A percentile compares a stretch with the other conserved stretches of the same genome.
phyloP scores from a whole-genome alignment of 2,888 invertebrate species.

The Ctenicera cuprea region DNA sequence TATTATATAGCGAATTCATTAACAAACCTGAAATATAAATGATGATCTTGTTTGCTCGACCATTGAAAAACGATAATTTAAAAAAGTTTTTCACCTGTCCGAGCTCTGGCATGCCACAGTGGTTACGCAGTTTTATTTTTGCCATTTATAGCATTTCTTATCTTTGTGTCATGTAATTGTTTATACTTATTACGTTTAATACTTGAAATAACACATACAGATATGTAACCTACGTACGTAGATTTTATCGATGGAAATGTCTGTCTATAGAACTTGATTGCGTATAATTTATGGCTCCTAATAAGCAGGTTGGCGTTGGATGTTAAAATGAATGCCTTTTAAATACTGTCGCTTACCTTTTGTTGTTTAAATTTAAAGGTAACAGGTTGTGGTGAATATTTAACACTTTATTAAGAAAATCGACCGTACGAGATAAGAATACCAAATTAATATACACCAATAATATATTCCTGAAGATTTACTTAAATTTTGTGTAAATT shows the following conservation, averaged over 20 bases:
- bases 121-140: neutral
- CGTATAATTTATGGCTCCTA: slow-evolving; percentile 46
- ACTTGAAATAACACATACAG: slow-evolving; percentile 13
- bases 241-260: slow-evolving; percentile 32
- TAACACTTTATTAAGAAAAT: slow-evolving; percentile 32
- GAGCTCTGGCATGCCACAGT: neutral
- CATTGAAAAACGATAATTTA: neutral
- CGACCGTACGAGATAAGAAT: neutral
- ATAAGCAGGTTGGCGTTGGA: slow-evolving; percentile 47
- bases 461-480: too few relatives aligned
- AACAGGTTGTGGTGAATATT: slow-evolving; percentile 3
- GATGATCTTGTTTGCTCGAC: neutral
- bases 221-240: slow-evolving; percentile 25
- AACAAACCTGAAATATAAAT: neutral
- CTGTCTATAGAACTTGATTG: slow-evolving; percentile 41
- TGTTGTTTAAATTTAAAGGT: slow-evolving; percentile 29
- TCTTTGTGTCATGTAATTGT: too few relatives aligned
- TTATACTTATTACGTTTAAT: slow-evolving; percentile 3
- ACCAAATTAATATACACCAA: neutral
- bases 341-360: slow-evolving; percentile 38
- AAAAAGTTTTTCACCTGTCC: too few relatives aligned
- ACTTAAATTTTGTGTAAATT: too few relatives aligned
- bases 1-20: neutral
- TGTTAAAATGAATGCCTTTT: slow-evolving; percentile 41
- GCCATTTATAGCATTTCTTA: neutral